Conservation (phyloP, 2,113 vertebrate species). For the Pelodiscus sinensis region DNA sequence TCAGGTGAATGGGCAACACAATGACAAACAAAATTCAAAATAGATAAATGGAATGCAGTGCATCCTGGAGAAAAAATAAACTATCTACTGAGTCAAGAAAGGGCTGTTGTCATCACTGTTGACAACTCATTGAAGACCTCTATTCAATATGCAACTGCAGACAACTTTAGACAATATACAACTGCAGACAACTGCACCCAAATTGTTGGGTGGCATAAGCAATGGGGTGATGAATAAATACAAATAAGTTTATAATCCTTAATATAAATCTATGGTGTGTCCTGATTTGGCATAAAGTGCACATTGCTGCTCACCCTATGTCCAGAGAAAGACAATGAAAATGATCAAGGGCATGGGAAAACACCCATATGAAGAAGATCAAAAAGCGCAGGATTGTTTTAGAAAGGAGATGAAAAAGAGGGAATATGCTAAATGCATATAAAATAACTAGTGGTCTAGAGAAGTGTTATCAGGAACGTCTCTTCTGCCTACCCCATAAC, state of each 20-base stretch:
- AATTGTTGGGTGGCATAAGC: neutral
- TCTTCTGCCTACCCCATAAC: neutral
- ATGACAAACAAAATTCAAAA: neutral
- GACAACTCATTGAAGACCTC: slow-evolving; percentile 6
- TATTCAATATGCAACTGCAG: slow-evolving; percentile 33
- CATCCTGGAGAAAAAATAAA: slow-evolving; percentile 10
- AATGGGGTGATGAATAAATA: neutral
- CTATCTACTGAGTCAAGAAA: slow-evolving; percentile 13
- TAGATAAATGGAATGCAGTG: slow-evolving; percentile 27
- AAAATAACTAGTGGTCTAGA: neutral
- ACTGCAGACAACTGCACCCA: too few species aligned
- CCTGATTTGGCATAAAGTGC: neutral
- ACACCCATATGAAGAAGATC: neutral
- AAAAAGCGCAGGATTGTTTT: neutral
- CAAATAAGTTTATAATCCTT: slow-evolving; percentile 36
- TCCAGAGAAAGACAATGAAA: neutral
- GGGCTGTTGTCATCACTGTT: neutral
- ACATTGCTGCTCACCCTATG: neutral
- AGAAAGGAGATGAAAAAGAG: neutral
- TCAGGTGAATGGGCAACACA: neutral
- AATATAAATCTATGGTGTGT: slow-evolving; percentile 10
- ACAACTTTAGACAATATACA: too few species aligned
- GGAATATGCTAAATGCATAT: neutral
- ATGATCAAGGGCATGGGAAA: neutral
- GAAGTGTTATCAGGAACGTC: neutral